Evolutionary conservation across 1,140 invertebrate genomes (phyloP), one percentile per base, ranked within the genome.

Genomic region (Conopomorpha cramerella): DNA sequence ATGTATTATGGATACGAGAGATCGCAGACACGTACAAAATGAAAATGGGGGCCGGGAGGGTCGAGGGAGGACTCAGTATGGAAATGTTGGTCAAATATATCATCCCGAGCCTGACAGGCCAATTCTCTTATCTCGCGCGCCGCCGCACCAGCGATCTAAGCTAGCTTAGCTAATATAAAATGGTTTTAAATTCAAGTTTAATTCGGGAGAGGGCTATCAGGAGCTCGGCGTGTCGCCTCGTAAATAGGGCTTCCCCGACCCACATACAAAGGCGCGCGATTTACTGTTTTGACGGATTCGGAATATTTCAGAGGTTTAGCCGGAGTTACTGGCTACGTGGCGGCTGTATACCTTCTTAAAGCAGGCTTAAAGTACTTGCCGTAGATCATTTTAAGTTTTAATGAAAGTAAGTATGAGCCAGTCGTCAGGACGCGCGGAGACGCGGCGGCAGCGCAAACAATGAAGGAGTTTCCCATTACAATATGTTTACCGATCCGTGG

Each of bases 31-130:
- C 66, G 62, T 71, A 72, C 65, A 65, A 71, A 74, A 74, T 74
- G 66, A 70, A 71, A 72, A 76, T 62, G 64, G 65, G 66, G 62
- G 60, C 50, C 49, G 49, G 58, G 47, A 55, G 51, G 51, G 43
- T 49, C 38, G 49, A 55, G 48, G 55, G 59, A 54, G 60, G 65
- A 60, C 67, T 68, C 62, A 80, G 81, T 86, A 87, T 87, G 86
- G 84, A 88, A 88, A 88, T 88, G 84, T 86, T 87, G 86, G 85
- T 86, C 86, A 88, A 88, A 89, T 89, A 89, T 88, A 88, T 88
- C 86, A 89, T 88, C 86, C 85, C 73, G 83, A 48, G 83, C 83
- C 84, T 88, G 86, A 88, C 86, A 88, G 86, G 86, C 84, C 86
- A 88, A 89, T 89, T 89, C 86, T 87, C 86, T 88, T 88, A 88